These are phyloP conservation scores for Zosterops borbonicus DNA, from an alignment of 2,113 vertebrate species.

Conservation along the genomic window DNA sequence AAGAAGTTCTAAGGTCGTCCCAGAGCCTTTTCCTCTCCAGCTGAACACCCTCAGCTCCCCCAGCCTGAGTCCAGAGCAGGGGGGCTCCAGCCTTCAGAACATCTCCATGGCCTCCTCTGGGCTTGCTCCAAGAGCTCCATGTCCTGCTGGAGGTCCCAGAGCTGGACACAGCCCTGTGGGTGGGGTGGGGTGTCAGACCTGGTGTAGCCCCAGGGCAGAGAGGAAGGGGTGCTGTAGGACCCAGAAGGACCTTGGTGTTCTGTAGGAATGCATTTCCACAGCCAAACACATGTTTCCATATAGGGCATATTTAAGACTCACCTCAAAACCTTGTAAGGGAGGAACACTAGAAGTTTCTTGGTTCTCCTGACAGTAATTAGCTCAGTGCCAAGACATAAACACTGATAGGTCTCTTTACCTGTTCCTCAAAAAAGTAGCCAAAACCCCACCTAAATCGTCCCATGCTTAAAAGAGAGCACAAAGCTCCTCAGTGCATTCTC, in stretches of 20 bases:
- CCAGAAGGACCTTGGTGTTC: accelerated
- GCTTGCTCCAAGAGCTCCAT: neutral
- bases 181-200: neutral
- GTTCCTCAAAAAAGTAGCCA: no score
- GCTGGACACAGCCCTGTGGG: neutral
- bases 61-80: neutral
- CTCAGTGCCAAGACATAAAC: no score
- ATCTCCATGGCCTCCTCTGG: neutral
- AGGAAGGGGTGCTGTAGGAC: neutral
- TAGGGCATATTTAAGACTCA: no score
- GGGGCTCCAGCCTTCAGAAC: neutral
- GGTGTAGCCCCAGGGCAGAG: neutral
- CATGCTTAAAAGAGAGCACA: no score
- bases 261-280: no score
- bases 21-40: neutral
- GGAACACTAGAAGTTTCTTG: no score
- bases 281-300: no score
- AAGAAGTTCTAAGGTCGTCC: neutral
- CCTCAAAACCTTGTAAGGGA: no score
- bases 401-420: no score
- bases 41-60: neutral
- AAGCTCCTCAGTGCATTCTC: no score
- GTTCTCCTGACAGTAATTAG: no score
- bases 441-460: no score
- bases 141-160: neutral